phyloP scores from a whole-genome alignment of 2,888 invertebrate genomes.

The Oxytorus armatus region DNA sequence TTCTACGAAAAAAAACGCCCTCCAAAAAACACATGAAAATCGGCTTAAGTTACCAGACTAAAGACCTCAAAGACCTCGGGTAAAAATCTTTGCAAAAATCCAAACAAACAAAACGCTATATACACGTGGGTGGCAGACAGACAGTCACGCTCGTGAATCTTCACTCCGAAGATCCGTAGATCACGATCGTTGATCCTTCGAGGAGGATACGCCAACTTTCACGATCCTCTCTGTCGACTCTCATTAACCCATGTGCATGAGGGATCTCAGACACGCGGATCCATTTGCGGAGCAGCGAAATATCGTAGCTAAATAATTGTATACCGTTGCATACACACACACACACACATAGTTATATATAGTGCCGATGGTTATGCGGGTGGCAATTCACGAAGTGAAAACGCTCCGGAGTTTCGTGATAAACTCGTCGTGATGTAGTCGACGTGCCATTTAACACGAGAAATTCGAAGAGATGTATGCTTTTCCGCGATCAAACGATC shows the following conservation, averaged over 20 bases:
- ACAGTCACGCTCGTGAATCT: slow-evolving; percentile 23
- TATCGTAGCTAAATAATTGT: not conserved
- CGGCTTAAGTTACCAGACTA: too few species aligned
- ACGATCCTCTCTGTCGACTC: slow-evolving; percentile 52
- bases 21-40: too few species aligned
- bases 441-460: slow-evolving; percentile 4
- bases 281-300: slow-evolving; percentile 16
- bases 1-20: too few species aligned
- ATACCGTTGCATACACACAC: not conserved
- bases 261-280: slow-evolving; percentile 9
- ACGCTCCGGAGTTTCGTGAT: slow-evolving; percentile 6
- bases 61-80: too few species aligned
- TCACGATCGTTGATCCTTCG: slow-evolving; percentile 53
- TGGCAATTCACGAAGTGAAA: slow-evolving; percentile 26
- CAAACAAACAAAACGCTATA: slow-evolving; percentile 9
- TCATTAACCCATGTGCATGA: slow-evolving; percentile 33
- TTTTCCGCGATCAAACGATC: not conserved
- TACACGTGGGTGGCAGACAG: not conserved
- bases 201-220: slow-evolving; percentile 59
- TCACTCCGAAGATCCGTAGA: slow-evolving; percentile 44
- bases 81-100: too few species aligned
- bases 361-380: not conserved
- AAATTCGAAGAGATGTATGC: not conserved
- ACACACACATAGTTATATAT: too few species aligned
- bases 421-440: not conserved